phyloP scores from a whole-genome alignment of 2,888 invertebrate genomes.

The Andrena fulva region DNA sequence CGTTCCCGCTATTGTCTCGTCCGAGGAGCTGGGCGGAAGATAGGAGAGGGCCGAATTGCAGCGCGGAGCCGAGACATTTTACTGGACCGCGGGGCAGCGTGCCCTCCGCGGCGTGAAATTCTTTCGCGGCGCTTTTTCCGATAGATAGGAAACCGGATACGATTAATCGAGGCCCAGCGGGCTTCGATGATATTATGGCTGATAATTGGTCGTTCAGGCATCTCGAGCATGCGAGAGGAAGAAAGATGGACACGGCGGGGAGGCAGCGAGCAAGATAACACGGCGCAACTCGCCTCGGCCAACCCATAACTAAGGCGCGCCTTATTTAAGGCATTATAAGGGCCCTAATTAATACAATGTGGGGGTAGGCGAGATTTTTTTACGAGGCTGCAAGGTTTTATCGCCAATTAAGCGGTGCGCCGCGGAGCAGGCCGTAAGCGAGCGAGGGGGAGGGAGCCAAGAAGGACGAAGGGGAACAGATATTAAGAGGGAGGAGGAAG shows the following conservation, averaged over 20 bases:
- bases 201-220: conserved; percentile 81
- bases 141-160: conserved; percentile 78
- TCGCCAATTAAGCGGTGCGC: conserved; percentile 79
- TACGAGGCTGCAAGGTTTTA: conserved; percentile 82
- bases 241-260: conserved; percentile 52
- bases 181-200: conserved; percentile 80
- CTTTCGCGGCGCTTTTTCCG: conserved; percentile 69
- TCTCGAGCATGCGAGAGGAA: conserved; percentile 54
- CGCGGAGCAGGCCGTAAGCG: conserved; percentile 10
- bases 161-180: conserved; percentile 77
- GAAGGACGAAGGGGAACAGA: conserved; percentile 39
- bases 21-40: background rate
- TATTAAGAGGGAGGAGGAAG: conserved; percentile 38
- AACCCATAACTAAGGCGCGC: conserved; percentile 80
- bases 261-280: conserved; percentile 77
- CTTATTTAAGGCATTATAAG: conserved; percentile 80
- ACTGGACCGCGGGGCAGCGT: conserved; percentile 7
- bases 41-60: background rate
- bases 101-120: conserved; percentile 49
- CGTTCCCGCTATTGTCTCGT: conserved; percentile 8
- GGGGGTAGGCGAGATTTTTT: conserved; percentile 81
- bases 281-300: conserved; percentile 75
- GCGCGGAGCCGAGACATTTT: conserved; percentile 15
- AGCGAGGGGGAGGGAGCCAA: conserved; percentile 36
- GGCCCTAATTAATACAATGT: conserved; percentile 84